Evolutionary conservation across 2,113 vertebrate genomes (phyloP).

Genomic region (Orthonyx spaldingii): DNA sequence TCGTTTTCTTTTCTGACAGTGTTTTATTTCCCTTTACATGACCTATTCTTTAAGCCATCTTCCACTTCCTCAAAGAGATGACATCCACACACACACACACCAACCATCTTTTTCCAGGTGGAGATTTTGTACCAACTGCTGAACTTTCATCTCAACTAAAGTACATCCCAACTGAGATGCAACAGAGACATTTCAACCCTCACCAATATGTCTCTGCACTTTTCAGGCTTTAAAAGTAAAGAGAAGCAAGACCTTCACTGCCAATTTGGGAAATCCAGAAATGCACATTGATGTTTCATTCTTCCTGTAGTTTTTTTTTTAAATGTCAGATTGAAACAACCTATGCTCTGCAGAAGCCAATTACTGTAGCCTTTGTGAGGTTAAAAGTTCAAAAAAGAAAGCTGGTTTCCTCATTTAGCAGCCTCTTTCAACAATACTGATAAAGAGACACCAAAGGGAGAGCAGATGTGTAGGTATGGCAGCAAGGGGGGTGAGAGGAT

Average conservation of each 20-base stretch:
- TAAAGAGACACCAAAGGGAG: not conserved
- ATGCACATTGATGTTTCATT: not conserved
- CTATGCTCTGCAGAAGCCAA: not conserved
- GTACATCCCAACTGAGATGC: not conserved
- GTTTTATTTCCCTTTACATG: not conserved
- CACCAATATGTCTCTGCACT: not conserved
- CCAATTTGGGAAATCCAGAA: not conserved
- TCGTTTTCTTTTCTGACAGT: not conserved
- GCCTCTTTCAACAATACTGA: not conserved
- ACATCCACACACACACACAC: not conserved
- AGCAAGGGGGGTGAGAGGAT: not conserved
- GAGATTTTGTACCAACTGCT: not conserved
- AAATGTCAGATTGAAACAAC: not conserved
- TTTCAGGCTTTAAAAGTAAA: not conserved
- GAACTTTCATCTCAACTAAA: not conserved
- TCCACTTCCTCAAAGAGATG: not conserved
- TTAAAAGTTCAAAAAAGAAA: slow-evolving; percentile 38
- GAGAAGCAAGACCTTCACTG: not conserved
- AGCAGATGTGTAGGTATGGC: not conserved
- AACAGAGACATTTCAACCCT: not conserved
- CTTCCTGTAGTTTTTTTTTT: not conserved
- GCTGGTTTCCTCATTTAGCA: slow-evolving; percentile 21
- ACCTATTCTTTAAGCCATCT: not conserved
- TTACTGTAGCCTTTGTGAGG: not conserved
- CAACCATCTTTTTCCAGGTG: not conserved